Percentiles rank a stretch among this genome's conserved stretches.
Conservation (phyloP, 2,888 invertebrate genomes). For the Drosophila affinis region DNA sequence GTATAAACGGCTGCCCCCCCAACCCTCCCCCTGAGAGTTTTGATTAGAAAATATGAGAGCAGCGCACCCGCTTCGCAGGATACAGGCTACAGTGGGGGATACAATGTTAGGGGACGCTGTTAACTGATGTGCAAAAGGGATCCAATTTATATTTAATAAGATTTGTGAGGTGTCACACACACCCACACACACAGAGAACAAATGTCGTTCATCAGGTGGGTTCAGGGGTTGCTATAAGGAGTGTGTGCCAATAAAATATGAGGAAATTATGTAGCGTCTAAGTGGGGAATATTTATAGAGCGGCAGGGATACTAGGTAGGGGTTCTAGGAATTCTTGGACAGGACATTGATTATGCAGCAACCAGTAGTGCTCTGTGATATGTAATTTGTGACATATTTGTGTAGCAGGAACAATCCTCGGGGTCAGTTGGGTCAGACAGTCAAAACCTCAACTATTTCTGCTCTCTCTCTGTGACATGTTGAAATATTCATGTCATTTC, state of each 20-base stretch:
- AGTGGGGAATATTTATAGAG: background rate
- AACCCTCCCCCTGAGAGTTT: background rate
- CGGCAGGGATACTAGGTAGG: background rate
- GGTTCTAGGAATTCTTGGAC: background rate
- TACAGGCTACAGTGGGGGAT: background rate
- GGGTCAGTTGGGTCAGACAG: background rate
- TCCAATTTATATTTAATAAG: conserved; percentile 5
- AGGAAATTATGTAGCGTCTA: background rate
- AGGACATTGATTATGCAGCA: background rate
- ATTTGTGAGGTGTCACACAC: conserved; percentile 2
- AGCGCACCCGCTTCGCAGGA: background rate
- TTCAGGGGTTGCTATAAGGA: background rate
- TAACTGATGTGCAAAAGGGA: conserved; percentile 15
- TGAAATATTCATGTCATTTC: conserved; percentile 70
- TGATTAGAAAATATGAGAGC: conserved; percentile 20
- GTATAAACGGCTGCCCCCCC: background rate
- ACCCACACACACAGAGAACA: background rate
- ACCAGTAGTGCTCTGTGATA: background rate
- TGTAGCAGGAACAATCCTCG: background rate
- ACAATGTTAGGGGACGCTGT: background rate
- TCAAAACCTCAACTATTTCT: background rate
- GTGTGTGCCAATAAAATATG: background rate
- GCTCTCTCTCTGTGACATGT: conserved; percentile 25
- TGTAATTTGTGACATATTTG: background rate
- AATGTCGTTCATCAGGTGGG: background rate